Conservation (phyloP, 2,797 vertebrate species). For the Bradypodion pumilum region DNA sequence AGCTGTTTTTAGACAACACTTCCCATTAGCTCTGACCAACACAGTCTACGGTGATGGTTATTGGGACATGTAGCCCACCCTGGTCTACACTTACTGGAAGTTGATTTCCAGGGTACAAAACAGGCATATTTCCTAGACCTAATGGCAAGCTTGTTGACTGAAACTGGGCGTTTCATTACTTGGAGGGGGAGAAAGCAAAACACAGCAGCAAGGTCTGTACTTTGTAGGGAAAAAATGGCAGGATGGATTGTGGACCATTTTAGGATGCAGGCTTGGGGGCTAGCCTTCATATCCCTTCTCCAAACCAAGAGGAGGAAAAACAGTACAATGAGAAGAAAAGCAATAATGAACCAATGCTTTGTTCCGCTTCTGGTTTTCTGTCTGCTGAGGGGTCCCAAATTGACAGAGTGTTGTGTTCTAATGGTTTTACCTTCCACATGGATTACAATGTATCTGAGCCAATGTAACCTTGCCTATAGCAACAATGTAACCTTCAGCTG, state of each 20-base stretch:
- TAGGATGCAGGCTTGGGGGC: not conserved
- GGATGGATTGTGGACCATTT: not conserved
- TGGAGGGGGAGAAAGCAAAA: not conserved
- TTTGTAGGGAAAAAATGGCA: not conserved
- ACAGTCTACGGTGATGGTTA: no score
- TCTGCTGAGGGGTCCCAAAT: no score
- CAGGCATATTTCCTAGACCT: not conserved
- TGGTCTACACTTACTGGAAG: not conserved
- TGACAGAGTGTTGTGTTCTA: no score
- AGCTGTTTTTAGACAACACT: no score
- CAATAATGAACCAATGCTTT: not conserved
- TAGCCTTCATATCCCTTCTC: not conserved
- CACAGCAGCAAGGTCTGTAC: not conserved
- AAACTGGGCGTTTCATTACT: not conserved
- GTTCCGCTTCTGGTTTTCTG: not conserved
- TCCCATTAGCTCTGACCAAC: no score
- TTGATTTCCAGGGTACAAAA: not conserved
- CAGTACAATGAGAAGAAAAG: not conserved
- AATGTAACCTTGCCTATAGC: no score
- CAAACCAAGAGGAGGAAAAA: not conserved
- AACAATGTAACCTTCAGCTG: no score
- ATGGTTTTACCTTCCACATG: no score
- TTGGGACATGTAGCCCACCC: not conserved
- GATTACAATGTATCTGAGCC: no score
- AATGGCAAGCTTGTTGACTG: no score